Evolutionary conservation across 2,113 vertebrate genomes (phyloP).

Genomic region (Odontophorus gujanensis): DNA sequence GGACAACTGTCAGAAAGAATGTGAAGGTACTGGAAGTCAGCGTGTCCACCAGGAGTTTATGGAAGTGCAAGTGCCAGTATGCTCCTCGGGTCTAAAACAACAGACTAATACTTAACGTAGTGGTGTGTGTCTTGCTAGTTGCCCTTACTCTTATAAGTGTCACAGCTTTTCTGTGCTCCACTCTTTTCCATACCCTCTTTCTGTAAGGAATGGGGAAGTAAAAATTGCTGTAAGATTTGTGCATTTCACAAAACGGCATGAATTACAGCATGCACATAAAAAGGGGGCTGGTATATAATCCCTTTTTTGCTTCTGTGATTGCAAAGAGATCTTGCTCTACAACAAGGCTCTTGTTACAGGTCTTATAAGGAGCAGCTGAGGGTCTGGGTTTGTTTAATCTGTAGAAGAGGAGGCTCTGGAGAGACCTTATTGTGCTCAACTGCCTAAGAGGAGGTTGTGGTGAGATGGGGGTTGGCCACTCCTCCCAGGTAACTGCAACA

Average conservation of each 20-base stretch:
- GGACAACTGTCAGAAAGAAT: background rate
- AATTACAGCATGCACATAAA: background rate
- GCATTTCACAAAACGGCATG: background rate
- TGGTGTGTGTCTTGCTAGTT: rapidly evolving
- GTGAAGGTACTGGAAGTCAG: rapidly evolving
- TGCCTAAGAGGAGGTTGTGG: too few relatives aligned
- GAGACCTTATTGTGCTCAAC: too few relatives aligned
- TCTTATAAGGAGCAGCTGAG: too few relatives aligned
- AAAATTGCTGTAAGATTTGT: background rate
- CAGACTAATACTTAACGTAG: background rate
- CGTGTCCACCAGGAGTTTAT: rapidly evolving
- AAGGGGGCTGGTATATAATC: background rate
- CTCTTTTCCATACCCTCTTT: background rate
- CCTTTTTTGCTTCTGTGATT: background rate
- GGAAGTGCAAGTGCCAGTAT: background rate
- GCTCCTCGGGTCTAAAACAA: background rate
- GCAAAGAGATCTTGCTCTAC: constrained; percentile 32
- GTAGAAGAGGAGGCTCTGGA: too few relatives aligned
- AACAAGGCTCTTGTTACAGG: background rate
- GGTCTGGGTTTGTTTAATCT: too few relatives aligned
- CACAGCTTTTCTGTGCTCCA: background rate
- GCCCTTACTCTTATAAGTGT: background rate
- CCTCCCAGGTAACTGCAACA: too few relatives aligned
- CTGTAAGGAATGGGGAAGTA: rapidly evolving
- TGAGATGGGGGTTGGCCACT: too few relatives aligned